Percentiles rank a stretch among this genome's conserved stretches.
Conservation (phyloP, 2,797 vertebrate species). For the Channallabes apus region DNA sequence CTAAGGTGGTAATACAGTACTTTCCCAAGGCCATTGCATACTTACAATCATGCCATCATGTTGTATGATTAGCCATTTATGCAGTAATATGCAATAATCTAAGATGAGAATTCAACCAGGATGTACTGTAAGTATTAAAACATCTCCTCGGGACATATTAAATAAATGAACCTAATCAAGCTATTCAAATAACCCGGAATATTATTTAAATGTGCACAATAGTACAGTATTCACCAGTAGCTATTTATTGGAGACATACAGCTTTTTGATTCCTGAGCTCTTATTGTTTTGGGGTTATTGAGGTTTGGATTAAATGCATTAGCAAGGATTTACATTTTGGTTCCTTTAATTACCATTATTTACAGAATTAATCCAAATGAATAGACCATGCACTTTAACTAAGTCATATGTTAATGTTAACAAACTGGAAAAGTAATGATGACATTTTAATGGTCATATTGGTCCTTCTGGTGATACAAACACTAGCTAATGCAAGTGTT, state of each 20-base stretch:
- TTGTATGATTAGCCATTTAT: conserved; percentile 9
- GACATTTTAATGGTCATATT: background rate
- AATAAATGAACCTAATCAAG: conserved; percentile 6
- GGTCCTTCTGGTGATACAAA: background rate
- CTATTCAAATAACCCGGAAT: background rate
- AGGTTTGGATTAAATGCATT: background rate
- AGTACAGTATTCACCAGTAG: background rate
- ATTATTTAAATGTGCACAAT: conserved; percentile 4
- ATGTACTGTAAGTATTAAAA: background rate
- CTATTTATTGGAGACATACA: background rate
- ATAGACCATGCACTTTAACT: background rate
- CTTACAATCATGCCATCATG: background rate
- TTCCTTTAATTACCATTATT: conserved; percentile 3
- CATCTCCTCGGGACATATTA: background rate
- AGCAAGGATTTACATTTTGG: background rate
- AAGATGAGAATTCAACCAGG: background rate
- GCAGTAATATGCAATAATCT: background rate
- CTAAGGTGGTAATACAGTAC: background rate
- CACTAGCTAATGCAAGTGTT: background rate
- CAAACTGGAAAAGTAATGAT: background rate
- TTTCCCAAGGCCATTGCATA: background rate
- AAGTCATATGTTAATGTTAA: background rate
- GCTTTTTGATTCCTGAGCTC: background rate
- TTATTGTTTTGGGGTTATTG: background rate
- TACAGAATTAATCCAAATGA: background rate